A percentile compares a stretch with the other conserved stretches of the same genome.
Conservation (phyloP, 2,888 invertebrate species). For the Meliscaeva auricollis region DNA sequence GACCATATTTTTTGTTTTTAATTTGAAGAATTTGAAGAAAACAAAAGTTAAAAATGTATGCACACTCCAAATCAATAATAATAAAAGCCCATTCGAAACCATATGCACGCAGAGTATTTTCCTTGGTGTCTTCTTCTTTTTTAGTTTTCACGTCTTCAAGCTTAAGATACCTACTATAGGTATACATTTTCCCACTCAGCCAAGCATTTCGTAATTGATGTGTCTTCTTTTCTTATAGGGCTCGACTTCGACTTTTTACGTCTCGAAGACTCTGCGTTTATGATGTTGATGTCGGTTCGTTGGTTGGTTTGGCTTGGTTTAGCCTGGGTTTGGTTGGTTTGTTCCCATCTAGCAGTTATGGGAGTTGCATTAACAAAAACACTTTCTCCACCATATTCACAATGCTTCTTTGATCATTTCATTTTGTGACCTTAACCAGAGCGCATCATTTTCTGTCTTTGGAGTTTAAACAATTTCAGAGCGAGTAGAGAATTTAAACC, state of each 20-base stretch:
- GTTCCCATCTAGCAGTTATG: constrained; percentile 68
- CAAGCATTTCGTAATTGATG: constrained; percentile 74
- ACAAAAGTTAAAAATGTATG: background rate
- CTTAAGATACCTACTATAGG: background rate
- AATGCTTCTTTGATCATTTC: constrained; percentile 71
- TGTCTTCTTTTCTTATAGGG: constrained; percentile 43
- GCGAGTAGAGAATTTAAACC: background rate
- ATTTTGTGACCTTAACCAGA: constrained; percentile 74
- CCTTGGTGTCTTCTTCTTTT: constrained; percentile 30
- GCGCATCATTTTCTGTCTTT: constrained; percentile 68
- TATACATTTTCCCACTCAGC: constrained; percentile 73
- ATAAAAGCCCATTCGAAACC: constrained; percentile 46
- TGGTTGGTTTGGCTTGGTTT: constrained; percentile 25
- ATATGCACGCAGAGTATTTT: constrained; percentile 33
- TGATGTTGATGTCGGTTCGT: constrained; percentile 65
- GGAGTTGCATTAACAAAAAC: constrained; percentile 68
- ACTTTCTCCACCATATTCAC: constrained; percentile 73
- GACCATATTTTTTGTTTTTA: too few relatives aligned
- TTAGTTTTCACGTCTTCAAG: constrained; percentile 8
- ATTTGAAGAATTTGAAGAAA: too few relatives aligned
- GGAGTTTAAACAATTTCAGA: constrained; percentile 8
- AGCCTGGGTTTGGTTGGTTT: constrained; percentile 17
- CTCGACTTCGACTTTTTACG: constrained; percentile 68
- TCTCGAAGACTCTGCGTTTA: constrained; percentile 69
- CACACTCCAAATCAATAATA: constrained; percentile 13